Evolutionary conservation across 2,888 invertebrate species (phyloP), one percentile per base, ranked within the genome.

Genomic region (Entomobrya multifasciata): DNA sequence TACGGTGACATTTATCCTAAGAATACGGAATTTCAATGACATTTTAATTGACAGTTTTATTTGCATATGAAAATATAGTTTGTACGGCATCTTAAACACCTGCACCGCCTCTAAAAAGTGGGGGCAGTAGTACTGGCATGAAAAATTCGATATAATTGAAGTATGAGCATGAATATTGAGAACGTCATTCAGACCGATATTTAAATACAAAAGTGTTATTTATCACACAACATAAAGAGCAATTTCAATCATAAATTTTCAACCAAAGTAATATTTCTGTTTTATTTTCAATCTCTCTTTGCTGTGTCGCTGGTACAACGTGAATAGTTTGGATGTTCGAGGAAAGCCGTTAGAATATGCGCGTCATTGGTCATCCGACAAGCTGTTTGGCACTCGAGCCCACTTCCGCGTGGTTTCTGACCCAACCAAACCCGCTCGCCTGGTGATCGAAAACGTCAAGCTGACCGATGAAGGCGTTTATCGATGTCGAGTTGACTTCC

Each of bases 381-480:
- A 96, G 93, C 96, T 96, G 92, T 97, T 97, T 93, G 97, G 96
- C 44, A 95, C 96, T 88, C 95, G 97, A 91, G 97, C 97, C 89
- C 96, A 96, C 94, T 97, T 97, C 94, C 94, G 95, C 92, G 95
- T 96, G 82, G 94, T 95, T 85, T 95, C 96, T 80, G 94, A 96
- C 91, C 88, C 88, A 17, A 86, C 80, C 20, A 86, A 86, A 65
- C 96, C 97, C 90, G 96, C 97, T 88, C 95, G 96, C 89, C 94
- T 97, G 92, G 95, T 96, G 52, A 94, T 97, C 87, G 96, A 96
- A 92, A 96, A 97, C 94, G 96, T 97, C 92, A 95, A 96, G 93
- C 94, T 97, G 67, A 95, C 95, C 92, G 97, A 97, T 93, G 97
- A 97, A 93, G 97, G 97, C 92, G 95, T 96, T 91, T 97, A 97